Evolutionary conservation across 2,888 invertebrate species (phyloP), one percentile per base, ranked within the genome.

Genomic region (Aphodius sticticus): DNA sequence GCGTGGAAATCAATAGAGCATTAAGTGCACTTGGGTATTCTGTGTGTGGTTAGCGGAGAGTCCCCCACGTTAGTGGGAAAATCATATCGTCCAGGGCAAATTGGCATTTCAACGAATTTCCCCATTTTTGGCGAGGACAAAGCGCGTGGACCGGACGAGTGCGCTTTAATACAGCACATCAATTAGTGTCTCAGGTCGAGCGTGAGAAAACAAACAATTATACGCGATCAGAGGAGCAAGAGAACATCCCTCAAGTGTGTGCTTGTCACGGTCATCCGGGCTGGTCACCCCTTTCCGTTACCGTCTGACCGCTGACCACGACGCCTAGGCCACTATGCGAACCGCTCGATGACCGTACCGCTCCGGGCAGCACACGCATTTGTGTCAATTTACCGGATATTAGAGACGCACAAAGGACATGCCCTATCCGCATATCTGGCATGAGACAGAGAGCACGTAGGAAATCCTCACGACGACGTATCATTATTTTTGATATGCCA

Each of bases 141-240:
- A 86, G 86, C 85, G 84, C 86, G 85, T 84, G 84, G 83, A 84
- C 83, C 84, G 85, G 87, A 86, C 87, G 88, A 88, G 86, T 87
- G 87, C 86, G 86, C 88, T 88, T 88, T 88, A 88, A 88, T 89
- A 86, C 88, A 85, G 87, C 84, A 88, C 87, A 89, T 89, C 89
- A 89, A 89, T 89, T 89, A 89, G 89, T 88, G 87, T 86, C 86
- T 86, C 87, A 87, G 86, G 83, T 87, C 85, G 86, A 88, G 85
- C 89, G 89, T 89, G 89, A 89, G 89, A 89, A 89, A 89, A 89
- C 89, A 89, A 89, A 89, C 89, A 89, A 89, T 89, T 89, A 89
- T 86, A 86, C 86, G 86, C 87, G 87, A 88, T 82, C 86, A 85
- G 86, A 86, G 85, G 80, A 80, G 80, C 76, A 80, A 80, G 85